Conservation (phyloP, 2,888 invertebrate species). For the Dendrolimus pini region DNA sequence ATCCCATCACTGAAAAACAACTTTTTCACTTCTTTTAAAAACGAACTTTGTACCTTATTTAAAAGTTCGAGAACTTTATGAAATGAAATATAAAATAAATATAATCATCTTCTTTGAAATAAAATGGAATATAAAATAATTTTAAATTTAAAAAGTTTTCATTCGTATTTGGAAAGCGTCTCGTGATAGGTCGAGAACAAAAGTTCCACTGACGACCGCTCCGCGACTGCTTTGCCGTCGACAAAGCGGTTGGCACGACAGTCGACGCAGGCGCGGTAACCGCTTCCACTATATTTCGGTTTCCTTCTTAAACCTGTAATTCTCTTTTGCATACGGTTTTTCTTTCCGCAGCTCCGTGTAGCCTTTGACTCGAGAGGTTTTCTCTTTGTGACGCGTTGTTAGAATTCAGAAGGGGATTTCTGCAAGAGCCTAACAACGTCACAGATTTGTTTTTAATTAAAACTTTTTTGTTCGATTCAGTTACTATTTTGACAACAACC, state of each 20-base stretch:
- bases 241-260: background rate
- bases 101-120: too few relatives aligned
- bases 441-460: too few relatives aligned
- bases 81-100: too few relatives aligned
- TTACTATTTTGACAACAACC: too few relatives aligned
- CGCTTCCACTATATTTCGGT: background rate
- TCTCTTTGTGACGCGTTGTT: background rate
- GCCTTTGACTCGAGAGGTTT: conserved; percentile 1
- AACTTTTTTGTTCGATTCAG: too few relatives aligned
- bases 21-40: background rate
- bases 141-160: conserved; percentile 1
- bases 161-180: conserved; percentile 12
- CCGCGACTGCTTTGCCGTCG: conserved; percentile 4
- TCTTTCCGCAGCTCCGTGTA: background rate
- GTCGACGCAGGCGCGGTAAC: conserved; percentile 3
- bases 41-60: too few relatives aligned
- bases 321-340: background rate
- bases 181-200: background rate
- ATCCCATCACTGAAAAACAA: conserved; percentile 28
- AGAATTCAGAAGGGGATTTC: background rate
- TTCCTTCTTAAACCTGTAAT: background rate
- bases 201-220: conserved; percentile 2
- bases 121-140: conserved; percentile 2
- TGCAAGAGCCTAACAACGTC: too few relatives aligned
- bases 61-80: too few relatives aligned